Percentiles rank a stretch among this genome's conserved stretches.
These are phyloP conservation scores for Cephalopholis sonnerati DNA, from an alignment of 2,113 vertebrate genomes.

Conservation along the genomic window DNA sequence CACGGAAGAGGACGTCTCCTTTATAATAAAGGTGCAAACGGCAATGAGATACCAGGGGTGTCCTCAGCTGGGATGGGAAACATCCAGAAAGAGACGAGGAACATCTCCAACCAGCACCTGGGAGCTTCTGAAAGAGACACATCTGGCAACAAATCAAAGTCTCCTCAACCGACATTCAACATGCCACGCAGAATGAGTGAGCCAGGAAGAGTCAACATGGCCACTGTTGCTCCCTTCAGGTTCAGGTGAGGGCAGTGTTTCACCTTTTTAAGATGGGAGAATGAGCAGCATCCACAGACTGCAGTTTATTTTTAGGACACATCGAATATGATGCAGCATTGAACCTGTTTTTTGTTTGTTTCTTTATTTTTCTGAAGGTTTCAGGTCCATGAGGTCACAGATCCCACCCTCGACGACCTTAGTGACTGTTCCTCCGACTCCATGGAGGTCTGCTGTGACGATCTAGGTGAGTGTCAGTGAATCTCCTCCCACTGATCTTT, in stretches of 20 bases:
- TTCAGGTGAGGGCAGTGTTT: conserved; percentile 82
- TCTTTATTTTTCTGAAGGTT: conserved; percentile 61
- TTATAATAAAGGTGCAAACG: conserved; percentile 68
- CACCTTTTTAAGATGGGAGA: conserved; percentile 25
- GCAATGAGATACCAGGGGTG: conserved; percentile 65
- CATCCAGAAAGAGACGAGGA: conserved; percentile 45
- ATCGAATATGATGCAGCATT: not conserved
- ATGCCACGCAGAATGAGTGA: conserved; percentile 61
- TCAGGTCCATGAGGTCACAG: conserved; percentile 74
- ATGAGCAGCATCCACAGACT: not conserved
- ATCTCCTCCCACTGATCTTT: not conserved
- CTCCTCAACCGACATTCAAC: conserved; percentile 42
- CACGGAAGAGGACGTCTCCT: conserved; percentile 46
- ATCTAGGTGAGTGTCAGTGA: conserved; percentile 75
- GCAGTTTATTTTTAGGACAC: conserved; percentile 1
- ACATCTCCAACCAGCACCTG: conserved; percentile 47
- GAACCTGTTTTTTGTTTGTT: not conserved
- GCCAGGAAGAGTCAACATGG: conserved; percentile 79
- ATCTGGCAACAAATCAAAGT: conserved; percentile 43
- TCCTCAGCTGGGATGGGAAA: conserved; percentile 29
- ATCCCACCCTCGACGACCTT: conserved; percentile 79
- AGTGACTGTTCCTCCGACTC: conserved; percentile 85
- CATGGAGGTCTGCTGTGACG: conserved; percentile 85
- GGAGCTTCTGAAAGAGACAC: conserved; percentile 10
- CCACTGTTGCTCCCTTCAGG: conserved; percentile 83